These are phyloP conservation scores for Euthynnus affinis DNA, from an alignment of 2,797 vertebrate genomes.

Conservation along the genomic window DNA sequence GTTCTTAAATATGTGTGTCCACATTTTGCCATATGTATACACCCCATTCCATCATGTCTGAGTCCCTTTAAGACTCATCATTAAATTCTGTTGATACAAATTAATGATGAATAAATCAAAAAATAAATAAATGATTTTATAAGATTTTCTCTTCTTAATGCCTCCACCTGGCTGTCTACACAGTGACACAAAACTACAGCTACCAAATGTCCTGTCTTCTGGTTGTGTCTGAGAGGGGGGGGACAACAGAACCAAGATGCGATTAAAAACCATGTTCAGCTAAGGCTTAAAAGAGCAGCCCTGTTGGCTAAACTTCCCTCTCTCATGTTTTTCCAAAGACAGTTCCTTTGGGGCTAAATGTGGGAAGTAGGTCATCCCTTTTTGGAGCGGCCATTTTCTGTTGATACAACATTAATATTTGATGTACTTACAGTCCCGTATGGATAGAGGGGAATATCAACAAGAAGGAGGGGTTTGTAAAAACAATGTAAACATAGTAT, in stretches of 20 bases:
- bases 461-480: constrained; percentile 56
- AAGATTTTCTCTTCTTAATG: background rate
- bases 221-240: constrained; percentile 9
- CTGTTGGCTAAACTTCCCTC: constrained; percentile 78
- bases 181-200: constrained; percentile 10
- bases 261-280: constrained; percentile 73
- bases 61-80: background rate
- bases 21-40: too few species aligned
- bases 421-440: constrained; percentile 79
- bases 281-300: constrained; percentile 67
- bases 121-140: too few species aligned
- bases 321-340: constrained; percentile 80
- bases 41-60: background rate
- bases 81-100: background rate
- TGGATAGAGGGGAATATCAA: constrained; percentile 75
- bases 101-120: too few species aligned
- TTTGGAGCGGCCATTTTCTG: constrained; percentile 82
- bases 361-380: constrained; percentile 85
- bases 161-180: background rate
- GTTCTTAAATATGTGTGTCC: too few species aligned
- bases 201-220: constrained; percentile 1
- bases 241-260: constrained; percentile 55
- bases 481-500: constrained; percentile 62
- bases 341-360: constrained; percentile 81
- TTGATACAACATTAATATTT: constrained; percentile 86